Base-by-base conservation (phyloP, 2,797 vertebrate genomes). In the Etheostoma nigrum region DNA sequence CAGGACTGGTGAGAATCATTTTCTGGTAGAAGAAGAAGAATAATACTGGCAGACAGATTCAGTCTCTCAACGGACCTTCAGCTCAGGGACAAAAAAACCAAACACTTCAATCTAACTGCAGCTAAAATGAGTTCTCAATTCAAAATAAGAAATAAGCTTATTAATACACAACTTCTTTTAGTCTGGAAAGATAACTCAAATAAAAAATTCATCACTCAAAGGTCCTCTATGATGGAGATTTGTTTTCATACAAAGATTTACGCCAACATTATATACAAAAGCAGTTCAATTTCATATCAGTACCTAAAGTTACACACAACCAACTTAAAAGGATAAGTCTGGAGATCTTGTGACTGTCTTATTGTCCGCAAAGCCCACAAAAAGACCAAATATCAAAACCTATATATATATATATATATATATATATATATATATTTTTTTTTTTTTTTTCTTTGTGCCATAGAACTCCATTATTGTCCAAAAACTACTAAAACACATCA, bases 31-130 rank as follows among this genome's bases (percentile, higher is more conserved):
- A 71, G 6, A 59, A 40, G 13, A 59, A 59, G 9, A 58, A 57
- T 25, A 93, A 93, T 88, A 94, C 93, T 92, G 91, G 83, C 72
- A 64, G 76, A 68, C 74, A 71, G 81, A 27, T 61, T 75, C 48
- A 21, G 64, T 60, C 69, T 49, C 61, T 40, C 36, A 40, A 10
- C 36, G 11, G 36, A 40, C 36, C 36, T 40, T 40, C 36, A 40
- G 36, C 36, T 40, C 36, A 40, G 36, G 36, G 36, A 40, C 36
- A 10, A 40, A 36, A 10, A 30, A 30, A 5, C 2, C 0, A 40
- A 40, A 40, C 36, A 40, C 36, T 23, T 33, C 6, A 76, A 9
- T 64, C 55, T 0, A 25, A 52, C 30, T 36, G 73, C 73, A 73
- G 58, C 64, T 54, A 23, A 63, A 64, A 15, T 51, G 52, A 60